Percentiles rank a stretch among this genome's conserved stretches.
Evolutionary conservation across 2,113 vertebrate genomes (phyloP).

Genomic region (Bagarius yarrelli): DNA sequence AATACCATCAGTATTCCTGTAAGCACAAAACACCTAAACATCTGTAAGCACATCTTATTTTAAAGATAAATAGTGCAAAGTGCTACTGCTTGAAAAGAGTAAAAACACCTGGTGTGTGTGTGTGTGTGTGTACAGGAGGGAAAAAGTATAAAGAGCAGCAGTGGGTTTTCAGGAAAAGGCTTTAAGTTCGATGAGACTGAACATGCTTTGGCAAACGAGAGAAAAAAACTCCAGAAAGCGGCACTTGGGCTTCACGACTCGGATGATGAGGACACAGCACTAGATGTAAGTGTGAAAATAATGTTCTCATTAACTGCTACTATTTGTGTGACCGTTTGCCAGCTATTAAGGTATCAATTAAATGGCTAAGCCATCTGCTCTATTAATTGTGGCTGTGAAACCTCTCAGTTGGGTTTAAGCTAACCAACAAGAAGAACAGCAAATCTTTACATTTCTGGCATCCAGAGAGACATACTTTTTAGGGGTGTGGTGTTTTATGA

Average conservation of each 20-base stretch:
- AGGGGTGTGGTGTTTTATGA: no score
- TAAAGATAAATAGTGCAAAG: no score
- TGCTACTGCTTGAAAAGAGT: no score
- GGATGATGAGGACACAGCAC: constrained; percentile 92
- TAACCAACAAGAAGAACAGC: not conserved
- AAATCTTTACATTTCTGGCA: no score
- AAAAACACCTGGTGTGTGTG: not conserved
- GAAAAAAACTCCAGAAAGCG: constrained; percentile 96
- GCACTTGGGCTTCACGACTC: constrained; percentile 96
- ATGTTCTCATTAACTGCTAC: not conserved
- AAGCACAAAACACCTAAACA: no score
- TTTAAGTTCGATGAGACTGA: constrained; percentile 99
- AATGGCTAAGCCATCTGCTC: not conserved
- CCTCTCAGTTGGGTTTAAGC: not conserved
- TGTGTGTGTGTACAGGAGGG: constrained; percentile 79
- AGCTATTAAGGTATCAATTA: not conserved
- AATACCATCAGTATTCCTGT: no score
- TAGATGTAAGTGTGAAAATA: constrained; percentile 80
- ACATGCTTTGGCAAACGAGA: constrained; percentile 93
- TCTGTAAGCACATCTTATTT: no score
- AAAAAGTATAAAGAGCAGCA: constrained; percentile 94
- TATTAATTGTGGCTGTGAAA: not conserved
- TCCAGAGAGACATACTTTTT: no score
- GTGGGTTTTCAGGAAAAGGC: constrained; percentile 98
- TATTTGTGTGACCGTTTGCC: not conserved